Percentiles rank a stretch among this genome's conserved stretches.
phyloP scores from a whole-genome alignment of 2,797 vertebrate species.

The Acropternis orthonyx region DNA sequence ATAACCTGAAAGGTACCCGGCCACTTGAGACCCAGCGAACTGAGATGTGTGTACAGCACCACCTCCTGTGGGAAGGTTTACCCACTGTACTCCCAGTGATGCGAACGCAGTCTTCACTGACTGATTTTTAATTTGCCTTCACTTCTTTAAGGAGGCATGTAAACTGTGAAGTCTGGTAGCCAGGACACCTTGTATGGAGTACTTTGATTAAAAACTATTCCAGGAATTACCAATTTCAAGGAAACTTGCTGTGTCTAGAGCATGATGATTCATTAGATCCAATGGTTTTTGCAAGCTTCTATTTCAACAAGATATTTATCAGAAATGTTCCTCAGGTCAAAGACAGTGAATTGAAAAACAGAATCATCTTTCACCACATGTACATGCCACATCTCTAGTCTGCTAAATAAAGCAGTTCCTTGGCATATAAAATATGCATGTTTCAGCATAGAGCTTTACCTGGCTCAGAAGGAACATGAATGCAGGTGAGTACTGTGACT shows the following conservation, averaged over 20 bases:
- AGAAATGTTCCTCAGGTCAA: conserved; percentile 14
- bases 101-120: not conserved
- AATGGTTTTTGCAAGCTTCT: not conserved
- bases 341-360: not conserved
- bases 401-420: not conserved
- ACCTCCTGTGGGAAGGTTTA: conserved; percentile 42
- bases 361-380: not conserved
- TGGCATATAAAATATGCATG: not conserved
- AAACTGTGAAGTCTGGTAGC: not conserved
- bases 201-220: not conserved
- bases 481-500: not conserved
- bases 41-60: conserved; percentile 46
- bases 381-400: not conserved
- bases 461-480: not conserved
- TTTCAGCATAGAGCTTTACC: not conserved
- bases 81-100: not conserved
- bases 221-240: not conserved
- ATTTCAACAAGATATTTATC: not conserved
- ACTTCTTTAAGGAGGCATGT: not conserved
- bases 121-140: not conserved
- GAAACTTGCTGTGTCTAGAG: not conserved
- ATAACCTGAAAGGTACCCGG: not conserved
- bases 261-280: not conserved
- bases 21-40: not conserved
- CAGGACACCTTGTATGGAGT: not conserved